A percentile compares a stretch with the other conserved stretches of the same genome.
These are phyloP conservation scores for Meghimatium bilineatum DNA, from an alignment of 2,888 invertebrate species.

Conservation along the genomic window DNA sequence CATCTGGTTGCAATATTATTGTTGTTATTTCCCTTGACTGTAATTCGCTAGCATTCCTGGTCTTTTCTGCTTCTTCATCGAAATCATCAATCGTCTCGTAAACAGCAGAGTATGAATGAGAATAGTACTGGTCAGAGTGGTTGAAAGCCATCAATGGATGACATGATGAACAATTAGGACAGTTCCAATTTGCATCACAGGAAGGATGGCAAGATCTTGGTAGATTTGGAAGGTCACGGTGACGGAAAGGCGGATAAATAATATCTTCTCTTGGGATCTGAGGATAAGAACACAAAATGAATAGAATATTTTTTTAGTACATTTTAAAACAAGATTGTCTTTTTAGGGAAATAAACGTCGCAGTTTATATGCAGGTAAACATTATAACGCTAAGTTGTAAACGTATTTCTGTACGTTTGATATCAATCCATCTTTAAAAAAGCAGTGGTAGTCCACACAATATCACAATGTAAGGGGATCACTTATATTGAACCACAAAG, in stretches of 20 bases:
- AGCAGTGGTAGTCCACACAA: too few relatives aligned
- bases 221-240: constrained; percentile 40
- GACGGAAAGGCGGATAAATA: constrained; percentile 41
- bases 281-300: background rate
- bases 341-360: too few relatives aligned
- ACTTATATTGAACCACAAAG: too few relatives aligned
- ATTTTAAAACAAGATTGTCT: background rate
- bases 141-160: constrained; percentile 42
- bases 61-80: constrained; percentile 6
- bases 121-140: constrained; percentile 33
- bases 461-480: too few relatives aligned
- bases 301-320: background rate
- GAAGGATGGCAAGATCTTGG: constrained; percentile 36
- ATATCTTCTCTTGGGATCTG: constrained; percentile 43
- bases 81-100: constrained; percentile 47
- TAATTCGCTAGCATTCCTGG: too few relatives aligned
- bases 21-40: constrained; percentile 11
- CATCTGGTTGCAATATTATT: background rate
- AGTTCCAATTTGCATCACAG: constrained; percentile 41
- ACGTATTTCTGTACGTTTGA: too few relatives aligned
- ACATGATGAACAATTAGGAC: constrained; percentile 37
- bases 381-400: too few relatives aligned
- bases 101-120: constrained; percentile 43
- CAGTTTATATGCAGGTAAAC: too few relatives aligned
- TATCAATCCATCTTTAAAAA: too few relatives aligned